Percentiles rank a stretch among this genome's conserved stretches.
These are phyloP conservation scores for Narcine bancroftii DNA, from an alignment of 2,113 vertebrate genomes.

Conservation along the genomic window DNA sequence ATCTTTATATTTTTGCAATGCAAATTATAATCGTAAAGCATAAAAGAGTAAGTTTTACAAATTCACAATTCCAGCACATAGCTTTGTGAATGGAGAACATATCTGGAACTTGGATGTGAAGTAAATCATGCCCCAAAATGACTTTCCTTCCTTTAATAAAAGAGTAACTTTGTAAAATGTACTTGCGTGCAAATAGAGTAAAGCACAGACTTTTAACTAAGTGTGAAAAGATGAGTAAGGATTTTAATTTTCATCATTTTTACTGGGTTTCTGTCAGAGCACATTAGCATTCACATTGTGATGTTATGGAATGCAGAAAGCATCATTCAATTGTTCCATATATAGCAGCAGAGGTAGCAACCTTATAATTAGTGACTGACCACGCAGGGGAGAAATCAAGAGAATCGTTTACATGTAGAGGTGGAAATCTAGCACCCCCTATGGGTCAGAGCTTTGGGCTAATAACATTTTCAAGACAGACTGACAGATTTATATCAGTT, in stretches of 20 bases:
- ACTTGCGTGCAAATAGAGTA: background rate
- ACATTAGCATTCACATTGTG: background rate
- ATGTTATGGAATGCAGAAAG: background rate
- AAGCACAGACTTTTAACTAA: background rate
- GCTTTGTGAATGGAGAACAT: background rate
- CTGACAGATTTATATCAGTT: background rate
- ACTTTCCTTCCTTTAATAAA: background rate
- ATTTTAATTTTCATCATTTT: background rate
- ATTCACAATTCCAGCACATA: background rate
- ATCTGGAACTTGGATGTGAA: background rate
- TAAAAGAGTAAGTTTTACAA: background rate
- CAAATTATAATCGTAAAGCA: background rate
- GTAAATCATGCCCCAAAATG: background rate
- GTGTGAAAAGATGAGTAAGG: background rate
- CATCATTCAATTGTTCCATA: too few relatives aligned
- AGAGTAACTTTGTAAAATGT: background rate
- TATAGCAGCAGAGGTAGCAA: background rate
- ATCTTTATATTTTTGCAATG: background rate
- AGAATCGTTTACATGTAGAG: background rate
- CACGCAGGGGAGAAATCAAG: background rate
- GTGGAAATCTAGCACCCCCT: background rate
- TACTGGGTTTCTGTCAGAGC: too few relatives aligned
- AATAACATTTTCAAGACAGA: background rate
- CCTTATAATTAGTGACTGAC: background rate
- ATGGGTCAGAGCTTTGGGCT: background rate